Evolutionary conservation across 92 coral and sea anemone genomes (phyloP).

Genomic region (Siderastrea radians): DNA sequence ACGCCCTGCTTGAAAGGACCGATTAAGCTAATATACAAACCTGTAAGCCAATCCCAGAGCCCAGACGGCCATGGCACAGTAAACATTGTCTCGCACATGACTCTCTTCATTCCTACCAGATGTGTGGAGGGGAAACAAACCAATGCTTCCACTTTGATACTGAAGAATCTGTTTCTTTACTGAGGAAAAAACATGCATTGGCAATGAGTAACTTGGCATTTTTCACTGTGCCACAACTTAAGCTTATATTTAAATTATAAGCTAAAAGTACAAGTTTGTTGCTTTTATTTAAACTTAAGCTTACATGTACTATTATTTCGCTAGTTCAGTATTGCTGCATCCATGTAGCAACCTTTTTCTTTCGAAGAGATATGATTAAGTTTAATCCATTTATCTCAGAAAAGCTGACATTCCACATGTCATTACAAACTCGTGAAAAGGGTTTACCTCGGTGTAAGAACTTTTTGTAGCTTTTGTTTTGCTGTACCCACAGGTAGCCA

Average conservation of each 20-base stretch:
- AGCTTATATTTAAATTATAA: background rate
- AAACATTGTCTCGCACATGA: conserved; percentile 89
- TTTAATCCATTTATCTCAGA: too few species aligned
- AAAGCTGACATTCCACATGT: too few species aligned
- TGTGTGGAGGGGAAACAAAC: conserved; percentile 86
- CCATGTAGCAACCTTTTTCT: too few species aligned
- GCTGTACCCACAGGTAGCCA: too few species aligned
- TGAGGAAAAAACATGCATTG: conserved; percentile 15
- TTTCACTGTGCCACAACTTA: background rate
- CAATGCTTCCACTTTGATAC: conserved; percentile 98
- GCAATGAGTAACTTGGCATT: background rate
- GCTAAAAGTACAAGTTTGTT: too few species aligned
- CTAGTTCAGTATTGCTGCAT: too few species aligned
- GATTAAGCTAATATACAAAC: conserved; percentile 30
- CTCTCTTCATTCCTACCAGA: conserved; percentile 78
- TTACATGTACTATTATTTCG: too few species aligned
- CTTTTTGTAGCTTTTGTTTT: too few species aligned
- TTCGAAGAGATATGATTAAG: too few species aligned
- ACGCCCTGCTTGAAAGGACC: background rate
- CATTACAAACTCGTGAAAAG: too few species aligned
- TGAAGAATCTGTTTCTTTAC: conserved; percentile 87
- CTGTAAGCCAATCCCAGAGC: conserved; percentile 92
- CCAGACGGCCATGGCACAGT: conserved; percentile 96
- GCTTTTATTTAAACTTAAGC: too few species aligned
- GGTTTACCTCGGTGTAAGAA: too few species aligned